Evolutionary conservation across 2,797 vertebrate genomes (phyloP).

Genomic region (Falco berigora): DNA sequence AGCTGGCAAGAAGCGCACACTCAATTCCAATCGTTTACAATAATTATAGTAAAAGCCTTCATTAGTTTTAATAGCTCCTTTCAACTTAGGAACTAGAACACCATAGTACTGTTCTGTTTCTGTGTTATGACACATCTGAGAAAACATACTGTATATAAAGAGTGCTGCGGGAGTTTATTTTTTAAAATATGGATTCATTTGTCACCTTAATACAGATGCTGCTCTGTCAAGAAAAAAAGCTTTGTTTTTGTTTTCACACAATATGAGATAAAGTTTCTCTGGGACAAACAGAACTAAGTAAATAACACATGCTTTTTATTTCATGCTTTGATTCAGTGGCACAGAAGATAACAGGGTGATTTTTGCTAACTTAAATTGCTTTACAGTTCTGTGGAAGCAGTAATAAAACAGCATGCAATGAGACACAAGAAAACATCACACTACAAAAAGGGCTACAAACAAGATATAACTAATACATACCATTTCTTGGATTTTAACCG

Average conservation of each 20-base stretch:
- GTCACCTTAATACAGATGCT: background rate
- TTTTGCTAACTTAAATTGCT: background rate
- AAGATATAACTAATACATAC: constrained; percentile 66
- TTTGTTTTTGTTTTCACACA: background rate
- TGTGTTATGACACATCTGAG: constrained; percentile 21
- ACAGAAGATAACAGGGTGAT: background rate
- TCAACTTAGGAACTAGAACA: constrained; percentile 9
- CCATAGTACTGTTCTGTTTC: background rate
- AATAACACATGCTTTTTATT: background rate
- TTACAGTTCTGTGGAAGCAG: background rate
- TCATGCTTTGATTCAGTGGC: background rate
- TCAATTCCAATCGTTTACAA: background rate
- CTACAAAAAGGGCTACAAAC: background rate
- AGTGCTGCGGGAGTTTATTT: background rate
- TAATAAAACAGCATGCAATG: background rate
- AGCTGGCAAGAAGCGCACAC: background rate
- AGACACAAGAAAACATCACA: background rate
- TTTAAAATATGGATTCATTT: background rate
- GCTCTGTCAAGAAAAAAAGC: background rate
- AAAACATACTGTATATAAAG: background rate
- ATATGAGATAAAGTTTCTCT: background rate
- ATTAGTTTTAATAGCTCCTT: constrained; percentile 45
- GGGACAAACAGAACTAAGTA: background rate
- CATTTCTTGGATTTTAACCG: constrained; percentile 99
- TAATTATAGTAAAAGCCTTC: constrained; percentile 40